Base-by-base conservation (phyloP, 2,888 invertebrate genomes). In the Celastrina argiolus region DNA sequence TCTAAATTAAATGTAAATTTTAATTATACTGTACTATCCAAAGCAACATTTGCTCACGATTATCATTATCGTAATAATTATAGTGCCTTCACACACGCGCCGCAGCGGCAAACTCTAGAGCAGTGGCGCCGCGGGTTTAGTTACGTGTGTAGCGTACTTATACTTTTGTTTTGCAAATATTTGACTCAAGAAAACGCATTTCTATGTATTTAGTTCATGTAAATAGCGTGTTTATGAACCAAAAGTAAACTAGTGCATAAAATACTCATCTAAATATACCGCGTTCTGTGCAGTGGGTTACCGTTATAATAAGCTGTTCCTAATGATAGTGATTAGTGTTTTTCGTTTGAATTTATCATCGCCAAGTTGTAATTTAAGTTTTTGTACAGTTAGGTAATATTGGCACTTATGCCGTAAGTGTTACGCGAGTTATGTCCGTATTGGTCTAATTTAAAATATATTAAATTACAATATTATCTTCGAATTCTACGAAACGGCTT, bases 211-310 rank as follows among this genome's bases (percentile, higher is more conserved):
- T 12, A 12, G 51, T 51, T 51, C 51, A 26, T 22, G 22, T 51
- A 22, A 51, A 51, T 51, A 51, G 12, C 22, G 51, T 51, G 51
- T 26, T 51, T 51, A 14, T 51, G 51, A 22, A 51, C 51, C 22
- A 51, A 51, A 45, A 51, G 22, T 51, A 51, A 51, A 51, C 51
- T 51, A 51, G 51, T 51, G 51, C 51, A 51, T 51, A 51, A 51
- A 51, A 51, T 51, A 51, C 22, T 51, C 51, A 51, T 51, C 51
- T 51, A 22, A 22, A 4, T 51, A 51, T 12, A 36, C 36, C 2
- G 8, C 8, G 12, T 7, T 28, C 45, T 45, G 18, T 8, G 10
- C 18, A 7, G 31, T 31, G 18, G 18, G 0, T 31, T 18, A 10
- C 51, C 51, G 51, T 51, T 51, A 22, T 22, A 36, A 36, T 36